Base-by-base conservation (phyloP, 2,888 invertebrate genomes). In the Dicranocentrus wangi region DNA sequence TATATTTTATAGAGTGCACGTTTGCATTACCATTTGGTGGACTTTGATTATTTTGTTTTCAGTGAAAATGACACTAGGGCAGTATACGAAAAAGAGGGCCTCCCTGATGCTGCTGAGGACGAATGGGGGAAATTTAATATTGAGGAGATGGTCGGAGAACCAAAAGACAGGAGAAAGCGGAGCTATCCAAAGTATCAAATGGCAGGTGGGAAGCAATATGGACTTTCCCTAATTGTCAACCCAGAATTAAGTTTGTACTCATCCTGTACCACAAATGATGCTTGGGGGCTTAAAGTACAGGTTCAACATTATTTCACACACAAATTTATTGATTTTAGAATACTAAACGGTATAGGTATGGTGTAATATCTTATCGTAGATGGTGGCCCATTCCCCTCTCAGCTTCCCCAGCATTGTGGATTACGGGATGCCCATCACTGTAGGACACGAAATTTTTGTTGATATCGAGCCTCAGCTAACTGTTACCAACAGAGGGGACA, bases 151-250 rank as follows among this genome's bases (percentile, higher is more conserved):
- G 39, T 7, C 13, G 39, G 39, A 7, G 2, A 13, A 63, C 15
- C 23, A 8, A 0, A 7, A 21, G 19, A 8, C 58, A 15, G 27
- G 15, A 58, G 58, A 58, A 2, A 25, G 15, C n/a, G 10, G 13
- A 39, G 42, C 5, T 13, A 55, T 21, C 79, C n/a, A n/a, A n/a
- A n/a, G n/a, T n/a, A n/a, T n/a, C n/a, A n/a, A n/a, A n/a, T n/a
- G n/a, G n/a, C n/a, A 25, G 79, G 79, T 19, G 79, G 79, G 8
- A 43, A 60, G 21, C 72, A 47, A 1, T 72, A 72, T n/a, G 79
- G 79, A 1, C 27, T 79, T 2, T 43, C 66, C 2, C 25, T 79
- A 2, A 42, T 79, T 28, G 32, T 58, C n/a, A 72, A 79, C 39
- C 79, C 79, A 0, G 27, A 51, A 5, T 19, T 60, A 2, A 8